Evolutionary conservation across 2,888 invertebrate genomes (phyloP).

Genomic region (Ephialtes manifestator): DNA sequence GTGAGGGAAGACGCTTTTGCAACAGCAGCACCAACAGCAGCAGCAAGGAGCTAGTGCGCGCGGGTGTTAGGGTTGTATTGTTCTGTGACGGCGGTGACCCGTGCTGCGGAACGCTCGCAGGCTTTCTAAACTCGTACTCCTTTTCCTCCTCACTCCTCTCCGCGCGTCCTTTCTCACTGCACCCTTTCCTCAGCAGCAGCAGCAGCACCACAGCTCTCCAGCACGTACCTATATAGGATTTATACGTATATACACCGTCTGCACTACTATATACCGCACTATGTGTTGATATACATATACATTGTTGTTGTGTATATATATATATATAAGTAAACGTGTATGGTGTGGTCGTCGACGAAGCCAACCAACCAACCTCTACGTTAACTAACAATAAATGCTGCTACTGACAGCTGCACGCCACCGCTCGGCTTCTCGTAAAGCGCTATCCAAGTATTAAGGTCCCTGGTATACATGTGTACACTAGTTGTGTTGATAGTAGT

Average conservation of each 20-base stretch:
- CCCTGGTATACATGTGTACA: background rate
- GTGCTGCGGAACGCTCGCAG: constrained; percentile 77
- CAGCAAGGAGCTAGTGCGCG: constrained; percentile 44
- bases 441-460: constrained; percentile 62
- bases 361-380: constrained; percentile 68
- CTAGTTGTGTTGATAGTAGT: background rate
- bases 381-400: constrained; percentile 79
- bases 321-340: constrained; percentile 5
- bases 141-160: constrained; percentile 60
- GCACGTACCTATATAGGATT: constrained; percentile 56
- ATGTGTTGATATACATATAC: constrained; percentile 16
- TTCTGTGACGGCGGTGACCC: constrained; percentile 81
- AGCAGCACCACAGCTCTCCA: constrained; percentile 39
- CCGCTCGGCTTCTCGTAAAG: constrained; percentile 69
- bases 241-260: constrained; percentile 42
- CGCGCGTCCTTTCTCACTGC: constrained; percentile 44
- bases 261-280: background rate
- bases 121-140: constrained; percentile 75
- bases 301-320: constrained; percentile 12
- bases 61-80: constrained; percentile 78
- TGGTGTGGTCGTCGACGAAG: constrained; percentile 43
- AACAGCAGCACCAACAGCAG: constrained; percentile 27
- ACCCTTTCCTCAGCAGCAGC: constrained; percentile 31
- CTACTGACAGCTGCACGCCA: constrained; percentile 77
- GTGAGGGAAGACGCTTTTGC: constrained; percentile 37